Percentiles rank a stretch among this genome's conserved stretches.
phyloP scores from a whole-genome alignment of 2,888 invertebrate species.

The Halictus ligatus region DNA sequence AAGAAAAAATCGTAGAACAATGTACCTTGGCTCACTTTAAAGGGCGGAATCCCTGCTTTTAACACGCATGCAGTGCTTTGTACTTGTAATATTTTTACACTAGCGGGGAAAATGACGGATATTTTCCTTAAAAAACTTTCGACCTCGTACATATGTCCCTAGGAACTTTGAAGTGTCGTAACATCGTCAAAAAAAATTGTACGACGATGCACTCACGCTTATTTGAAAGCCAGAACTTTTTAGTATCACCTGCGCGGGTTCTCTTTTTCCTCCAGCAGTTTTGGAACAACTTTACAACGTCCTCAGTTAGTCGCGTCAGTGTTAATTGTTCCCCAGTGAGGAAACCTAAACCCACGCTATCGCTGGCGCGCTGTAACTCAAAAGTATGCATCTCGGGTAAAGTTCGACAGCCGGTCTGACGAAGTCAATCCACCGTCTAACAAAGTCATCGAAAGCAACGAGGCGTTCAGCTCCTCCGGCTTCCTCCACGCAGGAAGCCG shows the following conservation, averaged over 20 bases:
- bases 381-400: conserved; percentile 67
- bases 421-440: conserved; percentile 75
- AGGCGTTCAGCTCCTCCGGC: conserved; percentile 44
- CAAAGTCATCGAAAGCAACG: conserved; percentile 72
- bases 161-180: neutral
- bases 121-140: too few species aligned
- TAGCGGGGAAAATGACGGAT: too few species aligned
- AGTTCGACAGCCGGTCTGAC: conserved; percentile 74
- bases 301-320: neutral
- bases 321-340: conserved; percentile 19
- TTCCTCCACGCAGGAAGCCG: conserved; percentile 33
- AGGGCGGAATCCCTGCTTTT: too few species aligned
- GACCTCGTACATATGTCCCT: too few species aligned
- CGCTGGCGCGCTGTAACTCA: conserved; percentile 39
- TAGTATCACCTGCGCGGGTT: neutral
- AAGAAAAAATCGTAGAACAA: too few species aligned
- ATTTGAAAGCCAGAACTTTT: neutral
- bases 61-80: too few species aligned
- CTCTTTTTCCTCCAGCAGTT: neutral
- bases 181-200: neutral
- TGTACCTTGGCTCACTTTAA: too few species aligned
- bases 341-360: conserved; percentile 41
- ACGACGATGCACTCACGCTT: neutral
- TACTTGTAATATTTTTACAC: neutral
- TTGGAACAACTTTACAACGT: neutral